Conservation (phyloP, 2,113 vertebrate species). For the Ursus arctos region DNA sequence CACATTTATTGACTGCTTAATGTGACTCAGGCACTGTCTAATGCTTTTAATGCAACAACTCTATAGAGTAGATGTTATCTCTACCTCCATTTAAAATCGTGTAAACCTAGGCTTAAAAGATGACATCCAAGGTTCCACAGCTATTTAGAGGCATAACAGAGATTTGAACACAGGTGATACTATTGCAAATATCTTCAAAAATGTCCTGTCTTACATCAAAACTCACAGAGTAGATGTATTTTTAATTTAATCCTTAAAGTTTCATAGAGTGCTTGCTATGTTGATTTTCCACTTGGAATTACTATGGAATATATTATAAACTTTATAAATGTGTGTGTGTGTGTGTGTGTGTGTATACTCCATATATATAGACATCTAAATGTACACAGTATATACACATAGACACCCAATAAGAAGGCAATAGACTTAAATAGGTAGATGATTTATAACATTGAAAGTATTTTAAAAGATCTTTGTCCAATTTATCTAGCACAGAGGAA, state of each 20-base stretch:
- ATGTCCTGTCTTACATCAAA: background rate
- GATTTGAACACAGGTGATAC: background rate
- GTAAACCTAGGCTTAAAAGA: background rate
- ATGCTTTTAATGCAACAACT: slow-evolving; percentile 39
- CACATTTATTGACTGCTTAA: slow-evolving; percentile 60
- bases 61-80: background rate
- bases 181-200: background rate
- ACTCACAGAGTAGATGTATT: background rate
- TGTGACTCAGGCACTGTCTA: slow-evolving; percentile 28
- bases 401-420: background rate
- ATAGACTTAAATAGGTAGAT: background rate
- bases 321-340: background rate
- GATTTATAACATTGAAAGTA: background rate
- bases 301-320: background rate
- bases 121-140: background rate
- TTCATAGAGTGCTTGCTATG: background rate
- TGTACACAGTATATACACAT: background rate
- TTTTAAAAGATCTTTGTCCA: background rate
- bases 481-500: background rate
- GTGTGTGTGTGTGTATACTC: background rate
- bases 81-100: background rate
- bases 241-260: background rate
- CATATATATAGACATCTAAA: background rate
- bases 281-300: background rate
- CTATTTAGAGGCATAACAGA: background rate